Evolutionary conservation across 2,113 vertebrate species (phyloP).

Genomic region (Microtus ochrogaster): DNA sequence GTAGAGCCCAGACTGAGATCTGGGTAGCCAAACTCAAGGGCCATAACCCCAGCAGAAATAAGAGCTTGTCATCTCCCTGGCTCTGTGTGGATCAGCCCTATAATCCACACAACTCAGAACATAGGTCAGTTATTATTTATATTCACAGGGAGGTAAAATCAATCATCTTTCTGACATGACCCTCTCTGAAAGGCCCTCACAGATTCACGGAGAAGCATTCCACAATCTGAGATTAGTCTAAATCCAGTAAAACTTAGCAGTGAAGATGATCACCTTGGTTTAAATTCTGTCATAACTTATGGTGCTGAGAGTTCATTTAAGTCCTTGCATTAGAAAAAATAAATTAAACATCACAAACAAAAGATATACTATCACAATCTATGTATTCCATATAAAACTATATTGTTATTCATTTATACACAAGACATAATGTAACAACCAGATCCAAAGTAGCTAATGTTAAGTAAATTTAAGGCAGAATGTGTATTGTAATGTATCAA

Average conservation of each 20-base stretch:
- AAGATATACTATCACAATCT: not conserved
- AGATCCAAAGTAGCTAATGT: not conserved
- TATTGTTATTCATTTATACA: not conserved
- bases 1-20: not conserved
- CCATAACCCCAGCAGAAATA: not conserved
- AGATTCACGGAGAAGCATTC: not conserved
- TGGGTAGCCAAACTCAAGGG: not conserved
- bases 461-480: conserved; percentile 25
- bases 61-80: not conserved
- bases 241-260: not conserved
- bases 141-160: not conserved
- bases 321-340: not conserved
- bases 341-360: not conserved
- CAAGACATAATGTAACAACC: not conserved
- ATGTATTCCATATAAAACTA: not conserved
- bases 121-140: not conserved
- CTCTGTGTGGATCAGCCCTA: not conserved
- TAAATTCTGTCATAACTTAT: not conserved
- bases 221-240: not conserved
- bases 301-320: not conserved
- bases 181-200: not conserved
- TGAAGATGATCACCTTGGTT: not conserved
- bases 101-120: not conserved
- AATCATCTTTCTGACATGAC: not conserved
- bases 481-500: not conserved